Base-by-base conservation (phyloP, 2,888 invertebrate genomes). In the Abscondita cerata region DNA sequence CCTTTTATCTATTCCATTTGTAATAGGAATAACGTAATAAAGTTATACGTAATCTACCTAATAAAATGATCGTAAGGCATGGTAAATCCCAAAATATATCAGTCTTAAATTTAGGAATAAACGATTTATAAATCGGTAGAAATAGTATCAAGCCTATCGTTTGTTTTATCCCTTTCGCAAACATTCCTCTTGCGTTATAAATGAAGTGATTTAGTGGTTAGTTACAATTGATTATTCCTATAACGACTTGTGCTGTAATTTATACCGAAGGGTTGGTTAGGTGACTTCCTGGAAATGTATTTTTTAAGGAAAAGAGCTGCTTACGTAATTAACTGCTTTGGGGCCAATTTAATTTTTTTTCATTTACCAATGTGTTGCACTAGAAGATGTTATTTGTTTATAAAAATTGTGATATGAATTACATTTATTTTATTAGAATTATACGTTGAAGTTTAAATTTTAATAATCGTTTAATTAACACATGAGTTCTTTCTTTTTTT, bases 281-380 rank as follows among this genome's bases (percentile, higher is more conserved):
- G 25, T 25, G 6, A 2, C 6, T 25, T 25, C 6, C 25, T 4
- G n/a, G n/a, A n/a, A n/a, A n/a, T n/a, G 25, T 25, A 25, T 25
- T 25, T 25, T 4, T 2, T 25, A 25, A 25, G 6, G 25, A 25
- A 25, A n/a, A 6, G 4, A 25, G 25, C 6, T 25, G 25, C 25
- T 25, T 25, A 25, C 6, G 2, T 25, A 25, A 25, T 25, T 25
- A 25, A 25, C 4, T 25, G 6, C 25, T 25, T 4, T 6, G 6
- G 6, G 6, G 25, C 6, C 6, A 25, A 74, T 52, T 72, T 25
- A 6, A 25, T 25, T 25, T 4, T 25, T 6, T 25, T 25, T 25
- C 25, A 25, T 25, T 25, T 25, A n/a, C n/a, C n/a, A n/a, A n/a
- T n/a, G n/a, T n/a, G n/a, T n/a, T n/a, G n/a, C n/a, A n/a, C n/a